A percentile compares a stretch with the other conserved stretches of the same genome.
Conservation (phyloP, 2,113 vertebrate genomes). For the Suncus etruscus region DNA sequence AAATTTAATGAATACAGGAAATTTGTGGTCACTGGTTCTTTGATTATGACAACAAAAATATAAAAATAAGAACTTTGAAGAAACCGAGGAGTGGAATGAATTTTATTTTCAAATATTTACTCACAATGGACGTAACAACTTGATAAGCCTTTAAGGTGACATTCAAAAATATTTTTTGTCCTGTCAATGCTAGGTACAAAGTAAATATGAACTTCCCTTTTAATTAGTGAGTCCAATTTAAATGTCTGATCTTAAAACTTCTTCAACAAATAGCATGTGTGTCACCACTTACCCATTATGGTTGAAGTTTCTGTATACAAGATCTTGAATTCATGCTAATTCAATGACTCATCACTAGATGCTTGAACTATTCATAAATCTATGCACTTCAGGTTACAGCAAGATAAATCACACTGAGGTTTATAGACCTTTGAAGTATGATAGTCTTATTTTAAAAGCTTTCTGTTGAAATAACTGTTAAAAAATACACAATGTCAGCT, state of each 20-base stretch:
- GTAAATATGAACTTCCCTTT: neutral
- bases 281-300: neutral
- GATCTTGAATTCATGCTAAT: neutral
- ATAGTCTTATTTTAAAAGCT: conserved; percentile 43
- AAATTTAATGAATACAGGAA: conserved; percentile 6
- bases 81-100: neutral
- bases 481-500: conserved; percentile 51
- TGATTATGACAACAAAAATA: neutral
- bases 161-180: neutral
- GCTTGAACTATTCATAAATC: conserved; percentile 49
- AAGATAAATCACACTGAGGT: conserved; percentile 47
- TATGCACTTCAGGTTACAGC: neutral
- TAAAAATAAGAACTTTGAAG: neutral
- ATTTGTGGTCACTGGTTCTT: neutral
- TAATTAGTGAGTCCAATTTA: neutral
- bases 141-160: neutral
- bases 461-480: conserved; percentile 11
- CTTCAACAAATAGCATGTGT: conserved; percentile 10
- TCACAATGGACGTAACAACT: neutral
- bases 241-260: neutral
- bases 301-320: neutral
- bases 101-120: neutral
- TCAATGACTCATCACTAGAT: conserved; percentile 39
- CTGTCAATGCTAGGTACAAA: neutral
- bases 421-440: conserved; percentile 36